Evolutionary conservation across 2,888 invertebrate genomes (phyloP).

Genomic region (Cylloceria caligata): DNA sequence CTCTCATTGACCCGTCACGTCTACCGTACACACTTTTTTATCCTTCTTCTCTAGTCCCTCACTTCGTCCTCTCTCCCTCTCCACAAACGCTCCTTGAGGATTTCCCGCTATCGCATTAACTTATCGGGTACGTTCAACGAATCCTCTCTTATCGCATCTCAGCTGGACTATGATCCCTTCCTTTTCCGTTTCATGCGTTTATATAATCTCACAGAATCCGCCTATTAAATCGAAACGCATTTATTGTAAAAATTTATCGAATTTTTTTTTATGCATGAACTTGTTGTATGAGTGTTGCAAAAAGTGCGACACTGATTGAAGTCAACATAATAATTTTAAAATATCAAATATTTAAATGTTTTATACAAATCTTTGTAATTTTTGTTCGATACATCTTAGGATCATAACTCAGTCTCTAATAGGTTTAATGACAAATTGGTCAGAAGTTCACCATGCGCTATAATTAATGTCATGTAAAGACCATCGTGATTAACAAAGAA

Average conservation of each 20-base stretch:
- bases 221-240: neutral
- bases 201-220: neutral
- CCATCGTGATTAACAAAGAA: too few species aligned
- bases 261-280: neutral
- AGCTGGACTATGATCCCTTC: conserved; percentile 7
- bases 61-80: too few species aligned
- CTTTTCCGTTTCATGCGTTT: conserved; percentile 7
- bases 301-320: too few species aligned
- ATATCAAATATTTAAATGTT: too few species aligned
- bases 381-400: too few species aligned
- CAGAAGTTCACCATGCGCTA: too few species aligned
- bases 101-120: conserved; percentile 67
- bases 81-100: conserved; percentile 28
- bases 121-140: conserved; percentile 60
- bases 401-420: too few species aligned
- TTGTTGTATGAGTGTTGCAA: too few species aligned
- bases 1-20: conserved; percentile 66
- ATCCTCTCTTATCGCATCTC: conserved; percentile 52
- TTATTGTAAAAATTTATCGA: neutral
- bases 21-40: conserved; percentile 64
- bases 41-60: conserved; percentile 59
- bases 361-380: too few species aligned
- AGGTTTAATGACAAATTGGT: too few species aligned
- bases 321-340: too few species aligned
- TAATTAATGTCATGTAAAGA: too few species aligned